These are phyloP conservation scores for Cecidostiba fungosa DNA, from an alignment of 2,888 invertebrate genomes.

Conservation along the genomic window DNA sequence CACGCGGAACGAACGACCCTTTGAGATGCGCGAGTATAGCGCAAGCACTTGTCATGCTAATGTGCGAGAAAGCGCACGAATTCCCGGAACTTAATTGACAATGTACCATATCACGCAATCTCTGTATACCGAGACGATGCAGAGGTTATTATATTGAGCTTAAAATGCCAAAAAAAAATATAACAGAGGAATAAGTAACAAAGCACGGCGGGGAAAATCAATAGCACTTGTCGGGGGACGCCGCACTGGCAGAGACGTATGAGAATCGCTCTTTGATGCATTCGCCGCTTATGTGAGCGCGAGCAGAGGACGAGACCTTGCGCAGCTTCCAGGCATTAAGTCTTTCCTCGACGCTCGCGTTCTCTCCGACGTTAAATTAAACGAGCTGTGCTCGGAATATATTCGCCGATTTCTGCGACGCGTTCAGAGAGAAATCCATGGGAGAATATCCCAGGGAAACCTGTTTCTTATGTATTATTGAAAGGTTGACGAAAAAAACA, in stretches of 20 bases:
- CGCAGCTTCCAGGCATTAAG: constrained; percentile 22
- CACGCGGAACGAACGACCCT: constrained; percentile 25
- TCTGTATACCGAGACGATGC: neutral
- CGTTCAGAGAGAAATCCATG: neutral
- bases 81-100: constrained; percentile 54
- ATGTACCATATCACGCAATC: neutral
- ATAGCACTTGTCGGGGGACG: constrained; percentile 35
- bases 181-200: neutral
- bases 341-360: constrained; percentile 31
- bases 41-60: constrained; percentile 45
- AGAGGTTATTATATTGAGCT: neutral
- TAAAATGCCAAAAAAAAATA: neutral
- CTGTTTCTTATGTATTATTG: constrained; percentile 23
- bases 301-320: neutral
- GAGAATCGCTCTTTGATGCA: constrained; percentile 52
- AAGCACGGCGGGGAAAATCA: constrained; percentile 12
- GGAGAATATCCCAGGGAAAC: neutral
- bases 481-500: neutral
- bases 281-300: constrained; percentile 4
- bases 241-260: constrained; percentile 32
- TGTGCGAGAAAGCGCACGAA: constrained; percentile 44
- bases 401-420: constrained; percentile 15
- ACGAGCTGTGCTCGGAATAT: constrained; percentile 10
- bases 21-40: constrained; percentile 12
- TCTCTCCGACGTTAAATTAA: constrained; percentile 3